Base-by-base conservation (phyloP, 1,140 invertebrate species). In the Drosophila chauvacae region DNA sequence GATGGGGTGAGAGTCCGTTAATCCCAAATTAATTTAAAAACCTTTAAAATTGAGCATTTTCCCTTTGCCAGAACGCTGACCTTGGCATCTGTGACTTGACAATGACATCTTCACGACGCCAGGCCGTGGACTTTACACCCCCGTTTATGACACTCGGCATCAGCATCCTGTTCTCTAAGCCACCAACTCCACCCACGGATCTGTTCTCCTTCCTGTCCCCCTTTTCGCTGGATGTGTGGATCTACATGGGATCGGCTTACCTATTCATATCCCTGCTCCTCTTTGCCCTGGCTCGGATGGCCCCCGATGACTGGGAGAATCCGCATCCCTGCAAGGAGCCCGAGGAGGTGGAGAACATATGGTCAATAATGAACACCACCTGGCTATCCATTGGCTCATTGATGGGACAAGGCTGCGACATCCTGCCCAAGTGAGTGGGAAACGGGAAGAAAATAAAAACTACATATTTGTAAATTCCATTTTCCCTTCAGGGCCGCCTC, bases 11-110 rank as follows among this genome's bases (percentile, higher is more conserved):
- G 35, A 4, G 3, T 11, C 0, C 55, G 4, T 39, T 30, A 14
- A 10, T 30, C 4, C 5, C 1, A 30, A 42, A 16, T 9, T n/a
- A 14, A 45, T 20, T 57, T 57, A 0, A 2, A 3, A 30, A 14
- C 23, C 30, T 13, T 11, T 42, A 10, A 13, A n/a, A 11, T 28
- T 30, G n/a, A 10, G 4, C 13, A 23, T 39, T 14, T 6, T 11
- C 64, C 3, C 30, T 16, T 28, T 16, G 23, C 5, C 92, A 98
- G 96, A 96, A 96, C 94, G 97, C 97, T 14, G 98, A 99, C 93
- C 93, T 98, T 28, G 98, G 97, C 1, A 96, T 98, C 59, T 98
- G 97, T 70, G 98, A 98, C 93, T 92, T 99, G 44, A 98, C 98
- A 0, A 98, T 99, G 76, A 99, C 97, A 2, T 97, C 96, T 69